A percentile compares a stretch with the other conserved stretches of the same genome.
phyloP scores from a whole-genome alignment of 2,113 vertebrate species.

The Chinchilla lanigera region DNA sequence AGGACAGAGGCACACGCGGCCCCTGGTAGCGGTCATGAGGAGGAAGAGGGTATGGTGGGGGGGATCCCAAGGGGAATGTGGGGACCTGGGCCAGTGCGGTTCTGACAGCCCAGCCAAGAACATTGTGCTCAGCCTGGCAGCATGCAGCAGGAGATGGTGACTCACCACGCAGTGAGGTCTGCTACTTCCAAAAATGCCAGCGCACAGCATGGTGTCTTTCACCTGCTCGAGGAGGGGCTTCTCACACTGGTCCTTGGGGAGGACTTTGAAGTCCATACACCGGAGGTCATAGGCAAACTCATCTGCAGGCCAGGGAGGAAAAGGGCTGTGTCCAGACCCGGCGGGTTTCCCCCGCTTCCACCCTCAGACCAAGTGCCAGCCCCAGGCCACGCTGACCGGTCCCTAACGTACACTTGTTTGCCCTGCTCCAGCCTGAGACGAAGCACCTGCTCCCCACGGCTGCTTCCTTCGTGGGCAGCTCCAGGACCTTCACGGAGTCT shows the following conservation, averaged over 20 bases:
- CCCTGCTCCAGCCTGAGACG: constrained; percentile 14
- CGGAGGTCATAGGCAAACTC: constrained; percentile 75
- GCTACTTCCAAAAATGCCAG: constrained; percentile 86
- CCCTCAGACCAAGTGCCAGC: background rate
- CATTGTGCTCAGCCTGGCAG: background rate
- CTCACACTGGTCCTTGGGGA: constrained; percentile 76
- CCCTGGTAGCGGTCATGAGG: background rate
- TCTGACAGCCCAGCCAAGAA: background rate
- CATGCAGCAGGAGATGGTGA: too few species aligned
- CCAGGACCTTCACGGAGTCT: fast-evolving
- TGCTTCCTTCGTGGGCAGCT: background rate
- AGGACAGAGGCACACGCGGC: background rate
- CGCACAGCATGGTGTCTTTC: constrained; percentile 88
- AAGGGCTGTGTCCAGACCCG: background rate
- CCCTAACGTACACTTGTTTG: fast-evolving
- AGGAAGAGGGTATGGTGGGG: too few species aligned
- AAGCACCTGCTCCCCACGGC: background rate
- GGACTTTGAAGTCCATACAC: constrained; percentile 86
- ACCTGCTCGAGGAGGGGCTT: constrained; percentile 84
- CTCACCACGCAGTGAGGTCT: constrained; percentile 89
- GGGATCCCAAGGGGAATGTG: too few species aligned
- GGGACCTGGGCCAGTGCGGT: too few species aligned
- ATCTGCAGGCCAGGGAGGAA: constrained; percentile 29
- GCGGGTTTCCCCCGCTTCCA: background rate
- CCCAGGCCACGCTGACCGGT: background rate